These are phyloP conservation scores for Hippasteria phrygiana DNA, from an alignment of 53 echinoderm and acorn worm genomes.

Conservation along the genomic window DNA sequence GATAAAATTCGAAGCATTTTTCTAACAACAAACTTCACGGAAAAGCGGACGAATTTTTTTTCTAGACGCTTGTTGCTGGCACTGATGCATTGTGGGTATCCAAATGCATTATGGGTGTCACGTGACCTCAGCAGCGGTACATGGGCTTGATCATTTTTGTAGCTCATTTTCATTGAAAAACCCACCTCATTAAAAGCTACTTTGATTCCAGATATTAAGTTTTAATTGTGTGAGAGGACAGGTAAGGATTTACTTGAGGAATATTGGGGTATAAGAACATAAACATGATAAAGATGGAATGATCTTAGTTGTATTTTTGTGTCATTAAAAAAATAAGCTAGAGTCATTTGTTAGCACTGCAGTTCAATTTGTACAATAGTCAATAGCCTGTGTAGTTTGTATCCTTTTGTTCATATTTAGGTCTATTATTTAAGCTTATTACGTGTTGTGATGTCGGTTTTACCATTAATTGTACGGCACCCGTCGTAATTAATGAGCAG, in stretches of 20 bases:
- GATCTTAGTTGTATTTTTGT: too few species aligned
- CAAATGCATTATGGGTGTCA: slow-evolving; percentile 60
- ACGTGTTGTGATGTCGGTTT: too few species aligned
- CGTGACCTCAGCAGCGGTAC: background rate
- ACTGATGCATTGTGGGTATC: slow-evolving; percentile 30
- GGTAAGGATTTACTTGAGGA: slow-evolving; percentile 29
- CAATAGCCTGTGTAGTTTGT: too few species aligned
- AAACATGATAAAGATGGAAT: too few species aligned
- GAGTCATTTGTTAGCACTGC: too few species aligned
- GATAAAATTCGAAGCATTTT: background rate
- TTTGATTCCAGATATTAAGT: background rate
- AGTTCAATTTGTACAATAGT: too few species aligned
- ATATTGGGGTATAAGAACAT: too few species aligned
- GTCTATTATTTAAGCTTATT: too few species aligned
- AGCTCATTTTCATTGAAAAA: background rate
- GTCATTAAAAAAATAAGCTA: too few species aligned
- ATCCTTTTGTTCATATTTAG: too few species aligned
- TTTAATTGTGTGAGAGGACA: background rate
- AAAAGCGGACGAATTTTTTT: slow-evolving; percentile 13
- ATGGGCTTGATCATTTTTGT: background rate
- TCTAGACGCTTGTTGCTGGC: background rate
- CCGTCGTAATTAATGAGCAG: too few species aligned
- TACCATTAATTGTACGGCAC: too few species aligned
- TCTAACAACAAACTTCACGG: background rate
- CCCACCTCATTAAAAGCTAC: background rate